These are phyloP conservation scores for Haliclystus octoradiatus DNA, from an alignment of 30 jellyfish, hydroid and myxozoan species.

Conservation along the genomic window DNA sequence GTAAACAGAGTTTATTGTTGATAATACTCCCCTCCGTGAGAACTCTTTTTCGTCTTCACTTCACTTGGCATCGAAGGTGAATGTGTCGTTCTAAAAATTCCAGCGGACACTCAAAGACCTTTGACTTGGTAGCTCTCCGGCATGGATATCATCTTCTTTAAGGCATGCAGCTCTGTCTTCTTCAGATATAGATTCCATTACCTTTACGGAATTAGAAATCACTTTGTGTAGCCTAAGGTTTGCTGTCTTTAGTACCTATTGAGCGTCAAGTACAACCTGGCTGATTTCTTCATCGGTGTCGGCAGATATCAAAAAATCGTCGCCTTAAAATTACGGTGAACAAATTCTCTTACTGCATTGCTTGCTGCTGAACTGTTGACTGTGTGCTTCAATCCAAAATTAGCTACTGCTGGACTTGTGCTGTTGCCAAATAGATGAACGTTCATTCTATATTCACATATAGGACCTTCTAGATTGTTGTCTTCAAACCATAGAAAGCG, in stretches of 20 bases:
- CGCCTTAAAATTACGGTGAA: constrained; percentile 35
- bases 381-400: constrained; percentile 14
- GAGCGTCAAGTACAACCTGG: constrained; percentile 6
- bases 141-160: constrained; percentile 6
- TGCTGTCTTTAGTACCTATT: constrained; percentile 4
- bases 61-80: constrained; percentile 16
- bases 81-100: constrained; percentile 23
- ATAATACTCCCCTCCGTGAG: constrained; percentile 25
- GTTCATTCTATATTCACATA: too few species aligned
- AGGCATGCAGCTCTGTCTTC: constrained; percentile 4
- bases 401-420: too few species aligned
- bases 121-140: constrained; percentile 21
- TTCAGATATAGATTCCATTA: constrained; percentile 29
- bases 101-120: constrained; percentile 26
- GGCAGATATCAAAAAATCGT: constrained; percentile 18
- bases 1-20: constrained; percentile 2
- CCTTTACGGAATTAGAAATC: constrained; percentile 8
- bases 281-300: too few species aligned
- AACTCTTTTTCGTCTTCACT: constrained; percentile 7
- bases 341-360: constrained; percentile 13
- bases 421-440: too few species aligned
- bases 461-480: too few species aligned
- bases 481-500: constrained; percentile 13
- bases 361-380: constrained; percentile 28
- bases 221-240: constrained; percentile 17